Conservation (phyloP, 2,888 invertebrate genomes). For the Tetragonisca angustula region DNA sequence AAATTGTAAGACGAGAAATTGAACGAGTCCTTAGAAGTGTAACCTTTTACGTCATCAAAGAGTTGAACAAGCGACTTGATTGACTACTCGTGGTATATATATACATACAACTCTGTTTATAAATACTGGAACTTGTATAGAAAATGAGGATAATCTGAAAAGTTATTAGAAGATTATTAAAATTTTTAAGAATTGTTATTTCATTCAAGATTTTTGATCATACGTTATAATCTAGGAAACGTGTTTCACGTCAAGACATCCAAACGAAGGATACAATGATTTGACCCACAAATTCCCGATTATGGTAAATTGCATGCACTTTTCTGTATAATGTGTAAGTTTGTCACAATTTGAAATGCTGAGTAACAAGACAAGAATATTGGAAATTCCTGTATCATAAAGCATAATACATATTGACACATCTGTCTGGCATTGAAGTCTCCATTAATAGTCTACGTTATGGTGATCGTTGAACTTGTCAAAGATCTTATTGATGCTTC, state of each 20-base stretch:
- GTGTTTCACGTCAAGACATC: neutral
- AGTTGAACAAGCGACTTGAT: too few species aligned
- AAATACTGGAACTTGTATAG: too few species aligned
- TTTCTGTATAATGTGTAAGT: neutral
- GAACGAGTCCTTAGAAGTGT: too few species aligned
- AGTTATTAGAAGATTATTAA: too few species aligned
- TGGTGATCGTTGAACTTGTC: neutral
- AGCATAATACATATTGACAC: neutral
- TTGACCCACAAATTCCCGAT: neutral
- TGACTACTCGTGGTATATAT: too few species aligned
- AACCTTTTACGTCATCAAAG: too few species aligned
- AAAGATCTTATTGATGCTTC: neutral
- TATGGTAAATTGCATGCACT: neutral
- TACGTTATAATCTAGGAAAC: neutral
- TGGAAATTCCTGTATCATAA: neutral
- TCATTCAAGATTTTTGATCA: too few species aligned
- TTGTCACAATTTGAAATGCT: conserved; percentile 12
- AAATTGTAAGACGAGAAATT: too few species aligned
- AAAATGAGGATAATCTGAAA: too few species aligned
- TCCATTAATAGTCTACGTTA: neutral
- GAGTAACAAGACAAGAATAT: neutral
- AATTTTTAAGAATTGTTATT: too few species aligned
- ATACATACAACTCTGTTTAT: too few species aligned
- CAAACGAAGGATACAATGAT: neutral
- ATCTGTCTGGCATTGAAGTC: neutral